These are phyloP conservation scores for Lucilia cuprina DNA, from an alignment of 1,140 invertebrate genomes.

Conservation along the genomic window DNA sequence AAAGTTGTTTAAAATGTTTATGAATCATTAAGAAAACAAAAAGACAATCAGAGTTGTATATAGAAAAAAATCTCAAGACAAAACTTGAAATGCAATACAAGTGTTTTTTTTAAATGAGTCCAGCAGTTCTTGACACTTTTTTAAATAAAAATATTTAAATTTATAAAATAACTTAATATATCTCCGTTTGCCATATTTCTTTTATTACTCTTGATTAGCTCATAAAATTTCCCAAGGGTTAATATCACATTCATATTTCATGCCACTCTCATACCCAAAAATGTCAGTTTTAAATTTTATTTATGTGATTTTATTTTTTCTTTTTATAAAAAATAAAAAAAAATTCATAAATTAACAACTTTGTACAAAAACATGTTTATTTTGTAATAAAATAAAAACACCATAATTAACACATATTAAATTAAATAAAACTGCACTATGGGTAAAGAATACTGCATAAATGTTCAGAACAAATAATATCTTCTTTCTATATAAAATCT, in stretches of 20 bases:
- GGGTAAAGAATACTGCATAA: neutral
- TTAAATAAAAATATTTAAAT: too few relatives aligned
- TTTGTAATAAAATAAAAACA: neutral
- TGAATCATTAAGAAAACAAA: too few relatives aligned
- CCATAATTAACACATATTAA: constrained; percentile 8
- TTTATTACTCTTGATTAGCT: neutral
- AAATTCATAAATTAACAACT: neutral
- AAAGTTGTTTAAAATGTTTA: too few relatives aligned
- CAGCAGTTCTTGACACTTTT: too few relatives aligned
- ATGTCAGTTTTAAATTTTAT: neutral
- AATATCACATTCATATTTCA: neutral
- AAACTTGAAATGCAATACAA: too few relatives aligned
- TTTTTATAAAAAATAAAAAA: neutral
- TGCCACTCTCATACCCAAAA: neutral
- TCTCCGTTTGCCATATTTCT: too few relatives aligned
- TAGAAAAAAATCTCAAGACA: too few relatives aligned
- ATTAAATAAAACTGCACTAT: neutral
- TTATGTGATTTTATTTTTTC: neutral
- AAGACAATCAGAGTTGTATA: too few relatives aligned
- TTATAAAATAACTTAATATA: too few relatives aligned
- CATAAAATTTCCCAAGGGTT: neutral
- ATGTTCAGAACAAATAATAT: too few relatives aligned
- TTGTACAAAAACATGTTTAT: neutral
- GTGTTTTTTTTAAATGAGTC: too few relatives aligned
- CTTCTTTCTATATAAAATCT: too few relatives aligned